These are phyloP conservation scores for Hydrotaea cyrtoneurina DNA, from an alignment of 2,888 invertebrate genomes.

Conservation along the genomic window DNA sequence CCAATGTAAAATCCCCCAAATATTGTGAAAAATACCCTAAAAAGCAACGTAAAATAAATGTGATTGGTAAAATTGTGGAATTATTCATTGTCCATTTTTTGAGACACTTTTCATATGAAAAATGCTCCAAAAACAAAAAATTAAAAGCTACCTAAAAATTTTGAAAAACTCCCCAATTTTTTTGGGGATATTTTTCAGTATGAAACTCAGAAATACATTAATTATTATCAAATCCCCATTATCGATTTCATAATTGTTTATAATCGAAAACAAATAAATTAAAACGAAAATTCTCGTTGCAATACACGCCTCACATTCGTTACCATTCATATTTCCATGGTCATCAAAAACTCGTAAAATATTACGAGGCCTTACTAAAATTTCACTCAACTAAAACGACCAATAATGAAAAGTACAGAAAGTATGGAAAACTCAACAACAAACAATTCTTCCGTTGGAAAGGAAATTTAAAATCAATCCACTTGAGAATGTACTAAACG, in stretches of 20 bases:
- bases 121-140: too few relatives aligned
- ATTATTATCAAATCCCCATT: background rate
- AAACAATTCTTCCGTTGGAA: background rate
- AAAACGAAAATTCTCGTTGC: background rate
- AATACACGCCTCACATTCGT: background rate
- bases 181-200: too few relatives aligned
- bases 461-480: constrained; percentile 2
- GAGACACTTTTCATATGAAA: too few relatives aligned
- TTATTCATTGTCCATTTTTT: too few relatives aligned
- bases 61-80: too few relatives aligned
- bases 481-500: constrained; percentile 47
- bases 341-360: constrained; percentile 69
- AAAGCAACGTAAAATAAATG: too few relatives aligned
- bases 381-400: constrained; percentile 53
- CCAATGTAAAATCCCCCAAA: too few relatives aligned
- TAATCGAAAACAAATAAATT: constrained; percentile 13
- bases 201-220: too few relatives aligned
- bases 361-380: constrained; percentile 67
- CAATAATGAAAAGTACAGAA: background rate
- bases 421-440: background rate
- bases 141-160: too few relatives aligned
- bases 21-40: too few relatives aligned
- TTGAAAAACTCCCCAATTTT: too few relatives aligned
- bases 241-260: background rate
- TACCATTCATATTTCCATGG: constrained; percentile 57